Evolutionary conservation across 2,113 vertebrate species (phyloP).

Genomic region (Candoia aspera): DNA sequence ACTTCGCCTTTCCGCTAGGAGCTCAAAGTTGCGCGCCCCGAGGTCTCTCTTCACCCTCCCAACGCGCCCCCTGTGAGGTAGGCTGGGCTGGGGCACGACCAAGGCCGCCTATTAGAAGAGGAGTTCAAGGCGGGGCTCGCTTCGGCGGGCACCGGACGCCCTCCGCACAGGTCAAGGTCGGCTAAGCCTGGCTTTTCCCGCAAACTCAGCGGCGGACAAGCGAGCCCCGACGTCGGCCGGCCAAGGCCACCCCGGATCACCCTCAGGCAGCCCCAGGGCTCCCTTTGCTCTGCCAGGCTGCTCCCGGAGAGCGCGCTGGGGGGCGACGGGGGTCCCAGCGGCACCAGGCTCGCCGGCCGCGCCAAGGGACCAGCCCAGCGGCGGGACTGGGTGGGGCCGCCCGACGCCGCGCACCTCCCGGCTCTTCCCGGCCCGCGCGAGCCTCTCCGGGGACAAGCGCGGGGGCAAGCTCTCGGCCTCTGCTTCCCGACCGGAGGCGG

Average conservation of each 20-base stretch:
- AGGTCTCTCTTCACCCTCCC: not conserved
- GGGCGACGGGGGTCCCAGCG: not conserved
- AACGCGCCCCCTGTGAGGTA: not conserved
- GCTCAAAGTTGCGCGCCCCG: not conserved
- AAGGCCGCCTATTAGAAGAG: not conserved
- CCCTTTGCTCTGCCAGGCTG: not conserved
- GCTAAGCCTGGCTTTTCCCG: not conserved
- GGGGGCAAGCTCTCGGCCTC: not conserved
- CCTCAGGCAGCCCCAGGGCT: not conserved
- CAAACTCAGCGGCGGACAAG: not conserved
- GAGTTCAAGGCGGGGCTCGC: not conserved
- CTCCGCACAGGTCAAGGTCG: not conserved
- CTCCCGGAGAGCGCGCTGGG: not conserved
- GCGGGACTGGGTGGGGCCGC: not conserved
- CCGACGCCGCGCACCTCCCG: not conserved
- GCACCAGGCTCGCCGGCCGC: not conserved
- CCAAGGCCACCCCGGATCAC: not conserved
- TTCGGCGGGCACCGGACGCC: not conserved
- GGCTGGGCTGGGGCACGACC: not conserved
- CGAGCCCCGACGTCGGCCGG: not conserved
- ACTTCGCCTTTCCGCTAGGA: not conserved
- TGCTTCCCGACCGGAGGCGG: not conserved
- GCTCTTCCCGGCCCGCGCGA: not conserved
- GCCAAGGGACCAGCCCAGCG: not conserved
- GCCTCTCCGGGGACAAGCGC: not conserved